Conservation (phyloP, 1,140 invertebrate genomes). For the Gonatopus flavifemur region DNA sequence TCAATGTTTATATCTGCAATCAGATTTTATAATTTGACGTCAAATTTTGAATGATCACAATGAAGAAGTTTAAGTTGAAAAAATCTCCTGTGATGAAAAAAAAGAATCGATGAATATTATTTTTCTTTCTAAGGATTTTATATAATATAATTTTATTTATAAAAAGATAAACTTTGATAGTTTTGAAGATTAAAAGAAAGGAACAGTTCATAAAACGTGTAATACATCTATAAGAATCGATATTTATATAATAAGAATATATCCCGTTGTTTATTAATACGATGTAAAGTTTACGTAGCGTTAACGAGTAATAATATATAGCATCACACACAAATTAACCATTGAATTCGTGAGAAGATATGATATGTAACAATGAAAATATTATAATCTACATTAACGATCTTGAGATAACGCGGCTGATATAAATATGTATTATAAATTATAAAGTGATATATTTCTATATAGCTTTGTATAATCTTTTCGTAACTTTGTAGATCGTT, state of each 20-base stretch:
- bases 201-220: constrained; percentile 12
- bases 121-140: too few relatives aligned
- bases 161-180: constrained; percentile 4
- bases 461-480: too few relatives aligned
- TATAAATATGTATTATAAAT: not conserved
- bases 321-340: constrained; percentile 14
- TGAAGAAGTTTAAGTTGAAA: too few relatives aligned
- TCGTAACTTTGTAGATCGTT: not conserved
- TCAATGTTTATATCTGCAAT: not conserved
- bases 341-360: too few relatives aligned
- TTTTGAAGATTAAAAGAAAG: constrained; percentile 18
- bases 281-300: constrained; percentile 53
- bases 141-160: too few relatives aligned
- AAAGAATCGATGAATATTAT: too few relatives aligned
- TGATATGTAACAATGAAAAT: too few relatives aligned
- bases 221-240: constrained; percentile 14
- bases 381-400: too few relatives aligned
- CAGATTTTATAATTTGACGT: not conserved
- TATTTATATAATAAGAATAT: constrained; percentile 22
- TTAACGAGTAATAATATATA: constrained; percentile 40
- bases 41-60: too few relatives aligned
- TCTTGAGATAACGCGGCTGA: constrained; percentile 1
- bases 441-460: too few relatives aligned
- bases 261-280: constrained; percentile 41
- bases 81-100: too few relatives aligned